These are phyloP conservation scores for Plodia interpunctella DNA, from an alignment of 1,140 invertebrate species.

Conservation along the genomic window DNA sequence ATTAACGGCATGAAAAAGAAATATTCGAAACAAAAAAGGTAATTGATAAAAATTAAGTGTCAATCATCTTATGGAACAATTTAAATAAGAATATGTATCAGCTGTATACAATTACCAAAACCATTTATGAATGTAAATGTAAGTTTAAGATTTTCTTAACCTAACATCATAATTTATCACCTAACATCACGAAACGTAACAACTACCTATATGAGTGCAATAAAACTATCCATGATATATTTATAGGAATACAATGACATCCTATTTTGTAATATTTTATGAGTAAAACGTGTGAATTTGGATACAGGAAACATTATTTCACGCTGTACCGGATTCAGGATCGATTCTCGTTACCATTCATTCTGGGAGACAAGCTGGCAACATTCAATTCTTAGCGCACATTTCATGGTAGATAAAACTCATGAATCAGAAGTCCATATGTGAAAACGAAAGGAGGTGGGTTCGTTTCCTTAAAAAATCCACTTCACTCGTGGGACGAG, in stretches of 20 bases:
- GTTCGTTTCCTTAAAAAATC: conserved; percentile 68
- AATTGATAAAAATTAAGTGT: too few species aligned
- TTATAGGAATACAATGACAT: background rate
- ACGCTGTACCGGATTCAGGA: conserved; percentile 8
- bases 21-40: too few species aligned
- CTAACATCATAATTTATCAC: too few species aligned
- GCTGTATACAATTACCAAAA: too few species aligned
- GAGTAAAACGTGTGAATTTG: background rate
- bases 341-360: conserved; percentile 43
- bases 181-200: too few species aligned
- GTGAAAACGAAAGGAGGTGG: conserved; percentile 59
- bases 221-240: too few species aligned
- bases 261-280: background rate
- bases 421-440: conserved; percentile 73
- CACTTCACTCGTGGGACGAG: conserved; percentile 50
- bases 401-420: conserved; percentile 73
- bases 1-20: too few species aligned
- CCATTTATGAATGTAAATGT: too few species aligned
- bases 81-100: too few species aligned
- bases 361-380: conserved; percentile 46
- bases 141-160: too few species aligned
- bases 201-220: too few species aligned
- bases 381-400: conserved; percentile 66
- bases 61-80: too few species aligned
- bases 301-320: conserved; percentile 13